Evolutionary conservation across 2,113 vertebrate genomes (phyloP).

Genomic region (Turdus rufiventris): DNA sequence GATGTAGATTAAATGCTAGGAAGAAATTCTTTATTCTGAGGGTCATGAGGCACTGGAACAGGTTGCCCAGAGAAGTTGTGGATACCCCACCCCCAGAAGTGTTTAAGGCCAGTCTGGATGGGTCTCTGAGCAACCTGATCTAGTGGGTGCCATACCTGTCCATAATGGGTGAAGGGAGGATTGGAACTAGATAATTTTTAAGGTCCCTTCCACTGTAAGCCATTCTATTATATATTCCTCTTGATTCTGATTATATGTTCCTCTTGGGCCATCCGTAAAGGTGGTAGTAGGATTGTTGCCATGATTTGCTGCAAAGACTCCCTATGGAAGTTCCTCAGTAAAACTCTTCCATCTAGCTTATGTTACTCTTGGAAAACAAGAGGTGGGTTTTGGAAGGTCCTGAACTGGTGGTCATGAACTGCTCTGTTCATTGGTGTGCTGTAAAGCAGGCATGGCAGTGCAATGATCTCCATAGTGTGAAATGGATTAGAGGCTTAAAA

Average conservation of each 20-base stretch:
- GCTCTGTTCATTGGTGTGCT: neutral
- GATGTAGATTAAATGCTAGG: neutral
- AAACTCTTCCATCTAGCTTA: neutral
- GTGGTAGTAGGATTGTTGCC: neutral
- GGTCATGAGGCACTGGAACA: fast-evolving
- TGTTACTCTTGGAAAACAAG: neutral
- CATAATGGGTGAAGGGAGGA: neutral
- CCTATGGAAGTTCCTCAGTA: neutral
- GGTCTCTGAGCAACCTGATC: neutral
- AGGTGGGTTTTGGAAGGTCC: neutral
- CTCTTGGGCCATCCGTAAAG: neutral
- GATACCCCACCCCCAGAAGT: neutral
- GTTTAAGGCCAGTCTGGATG: neutral
- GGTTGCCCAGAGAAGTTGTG: neutral
- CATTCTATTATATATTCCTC: neutral
- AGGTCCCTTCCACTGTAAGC: neutral
- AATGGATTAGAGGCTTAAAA: neutral
- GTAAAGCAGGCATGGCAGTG: neutral
- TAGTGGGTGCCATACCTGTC: neutral
- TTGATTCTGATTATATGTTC: neutral
- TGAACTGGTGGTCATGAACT: neutral
- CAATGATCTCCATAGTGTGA: neutral
- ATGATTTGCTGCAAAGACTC: neutral
- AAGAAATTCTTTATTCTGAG: neutral
- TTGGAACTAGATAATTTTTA: neutral